Percentiles rank a stretch among this genome's conserved stretches.
These are phyloP conservation scores for Amaurobius ferox DNA, from an alignment of 2,888 invertebrate genomes.

Conservation along the genomic window DNA sequence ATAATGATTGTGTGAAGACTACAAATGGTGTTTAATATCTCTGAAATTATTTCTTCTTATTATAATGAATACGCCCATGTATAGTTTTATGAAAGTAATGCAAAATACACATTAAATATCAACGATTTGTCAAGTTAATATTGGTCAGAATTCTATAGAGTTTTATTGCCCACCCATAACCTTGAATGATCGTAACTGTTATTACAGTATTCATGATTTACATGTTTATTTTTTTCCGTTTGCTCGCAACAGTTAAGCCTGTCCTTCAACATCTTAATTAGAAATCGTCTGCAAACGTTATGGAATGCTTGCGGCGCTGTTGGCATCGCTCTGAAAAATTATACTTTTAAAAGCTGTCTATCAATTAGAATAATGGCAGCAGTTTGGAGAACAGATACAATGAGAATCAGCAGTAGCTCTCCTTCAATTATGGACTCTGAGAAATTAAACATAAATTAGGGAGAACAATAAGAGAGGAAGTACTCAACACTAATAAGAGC, in stretches of 20 bases:
- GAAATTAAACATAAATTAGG: constrained; percentile 1
- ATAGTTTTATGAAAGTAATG: too few relatives aligned
- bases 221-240: background rate
- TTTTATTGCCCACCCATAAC: too few relatives aligned
- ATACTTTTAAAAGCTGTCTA: constrained; percentile 6
- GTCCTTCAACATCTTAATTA: constrained; percentile 47
- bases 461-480: background rate
- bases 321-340: constrained; percentile 19
- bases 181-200: background rate
- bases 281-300: constrained; percentile 10
- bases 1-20: too few relatives aligned
- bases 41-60: too few relatives aligned
- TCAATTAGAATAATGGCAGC: background rate
- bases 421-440: background rate
- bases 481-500: background rate
- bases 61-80: too few relatives aligned
- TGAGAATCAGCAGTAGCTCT: background rate
- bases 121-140: too few relatives aligned
- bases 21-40: too few relatives aligned
- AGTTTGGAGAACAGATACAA: background rate
- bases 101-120: too few relatives aligned
- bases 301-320: constrained; percentile 26
- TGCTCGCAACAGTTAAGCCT: background rate
- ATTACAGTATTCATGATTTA: background rate
- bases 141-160: too few relatives aligned